These are phyloP conservation scores for Laterallus jamaicensis DNA, from an alignment of 2,113 vertebrate species.

Conservation along the genomic window DNA sequence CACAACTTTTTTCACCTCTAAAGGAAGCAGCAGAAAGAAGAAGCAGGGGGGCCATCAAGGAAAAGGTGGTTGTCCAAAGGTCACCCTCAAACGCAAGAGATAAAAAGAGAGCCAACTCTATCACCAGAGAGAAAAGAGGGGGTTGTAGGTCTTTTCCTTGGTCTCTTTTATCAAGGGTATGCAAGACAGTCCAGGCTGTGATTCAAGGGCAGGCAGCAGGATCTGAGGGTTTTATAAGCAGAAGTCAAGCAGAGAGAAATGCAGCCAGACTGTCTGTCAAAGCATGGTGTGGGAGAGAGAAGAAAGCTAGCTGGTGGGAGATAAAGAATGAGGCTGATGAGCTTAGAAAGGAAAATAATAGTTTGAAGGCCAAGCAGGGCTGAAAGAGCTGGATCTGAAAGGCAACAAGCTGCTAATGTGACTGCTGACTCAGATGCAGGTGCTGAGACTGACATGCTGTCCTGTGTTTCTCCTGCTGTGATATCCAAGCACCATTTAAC, in stretches of 20 bases:
- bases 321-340: conserved; percentile 33
- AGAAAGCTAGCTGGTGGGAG: neutral
- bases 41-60: neutral
- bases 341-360: conserved; percentile 39
- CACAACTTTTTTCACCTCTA: neutral
- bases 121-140: fast-evolving
- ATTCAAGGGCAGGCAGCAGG: neutral
- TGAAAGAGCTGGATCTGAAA: neutral
- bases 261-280: neutral
- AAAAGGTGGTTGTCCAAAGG: neutral
- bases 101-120: neutral
- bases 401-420: neutral
- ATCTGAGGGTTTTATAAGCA: conserved; percentile 14
- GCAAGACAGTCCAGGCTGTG: neutral
- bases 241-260: neutral
- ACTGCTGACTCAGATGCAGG: neutral
- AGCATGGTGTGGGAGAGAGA: conserved; percentile 4
- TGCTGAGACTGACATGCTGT: fast-evolving
- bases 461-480: neutral
- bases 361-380: conserved; percentile 16
- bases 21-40: neutral
- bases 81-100: neutral
- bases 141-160: neutral
- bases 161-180: neutral
- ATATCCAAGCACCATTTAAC: neutral